Conservation (phyloP, 1,140 invertebrate genomes). For the Drosophila punjabiensis region DNA sequence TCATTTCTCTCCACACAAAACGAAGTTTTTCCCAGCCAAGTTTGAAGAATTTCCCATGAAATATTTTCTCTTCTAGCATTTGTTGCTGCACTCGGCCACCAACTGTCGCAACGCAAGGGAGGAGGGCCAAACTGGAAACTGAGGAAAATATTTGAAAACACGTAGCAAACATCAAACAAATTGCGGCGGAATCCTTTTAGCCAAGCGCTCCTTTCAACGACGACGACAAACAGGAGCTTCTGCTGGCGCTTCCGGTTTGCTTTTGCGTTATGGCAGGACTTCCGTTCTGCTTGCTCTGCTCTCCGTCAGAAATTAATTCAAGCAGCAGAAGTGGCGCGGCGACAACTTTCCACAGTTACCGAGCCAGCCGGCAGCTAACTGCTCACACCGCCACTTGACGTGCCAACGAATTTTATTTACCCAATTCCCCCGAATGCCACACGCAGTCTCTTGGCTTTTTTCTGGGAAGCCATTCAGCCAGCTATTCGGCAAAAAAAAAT, state of each 20-base stretch:
- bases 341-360: constrained; percentile 58
- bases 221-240: constrained; percentile 64
- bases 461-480: constrained; percentile 34
- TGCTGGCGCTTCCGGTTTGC: constrained; percentile 75
- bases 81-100: constrained; percentile 50
- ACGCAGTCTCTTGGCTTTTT: constrained; percentile 39
- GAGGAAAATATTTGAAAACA: constrained; percentile 76
- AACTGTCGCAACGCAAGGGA: constrained; percentile 57
- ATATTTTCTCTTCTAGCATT: constrained; percentile 38
- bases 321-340: constrained; percentile 76
- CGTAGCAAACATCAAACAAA: constrained; percentile 84
- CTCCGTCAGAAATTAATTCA: constrained; percentile 74
- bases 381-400: constrained; percentile 50
- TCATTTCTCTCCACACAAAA: constrained; percentile 40
- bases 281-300: constrained; percentile 56
- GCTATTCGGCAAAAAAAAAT: constrained; percentile 16
- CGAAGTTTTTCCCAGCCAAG: constrained; percentile 18
- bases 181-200: constrained; percentile 81
- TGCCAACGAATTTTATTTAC: constrained; percentile 47
- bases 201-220: constrained; percentile 69
- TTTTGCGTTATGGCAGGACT: constrained; percentile 74
- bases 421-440: constrained; percentile 46
- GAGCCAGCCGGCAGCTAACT: constrained; percentile 44
- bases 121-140: constrained; percentile 24
- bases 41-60: constrained; percentile 55